Conservation (phyloP, 1,140 invertebrate species). For the Drepana arcuata region DNA sequence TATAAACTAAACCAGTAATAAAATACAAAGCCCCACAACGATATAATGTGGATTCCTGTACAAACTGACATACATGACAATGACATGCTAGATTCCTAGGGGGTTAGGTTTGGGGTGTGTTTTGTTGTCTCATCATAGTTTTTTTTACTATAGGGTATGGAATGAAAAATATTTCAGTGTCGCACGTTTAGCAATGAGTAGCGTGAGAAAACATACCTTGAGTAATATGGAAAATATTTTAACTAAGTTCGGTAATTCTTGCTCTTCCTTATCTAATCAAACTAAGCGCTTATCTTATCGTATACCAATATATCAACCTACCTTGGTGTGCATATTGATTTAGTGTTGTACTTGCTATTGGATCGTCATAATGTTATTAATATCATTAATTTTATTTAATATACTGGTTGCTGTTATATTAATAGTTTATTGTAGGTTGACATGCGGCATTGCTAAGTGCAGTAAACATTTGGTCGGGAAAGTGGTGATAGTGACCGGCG, state of each 20-base stretch:
- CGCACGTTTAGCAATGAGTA: too few species aligned
- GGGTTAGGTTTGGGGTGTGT: too few species aligned
- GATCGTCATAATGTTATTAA: not conserved
- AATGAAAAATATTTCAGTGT: too few species aligned
- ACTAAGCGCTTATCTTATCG: not conserved
- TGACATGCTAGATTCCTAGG: too few species aligned
- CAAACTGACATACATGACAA: too few species aligned
- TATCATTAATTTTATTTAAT: not conserved
- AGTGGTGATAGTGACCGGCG: slow-evolving; percentile 81
- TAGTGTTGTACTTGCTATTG: too few species aligned
- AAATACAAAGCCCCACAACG: too few species aligned
- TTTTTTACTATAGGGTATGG: too few species aligned
- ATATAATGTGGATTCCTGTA: too few species aligned
- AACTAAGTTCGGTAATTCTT: too few species aligned
- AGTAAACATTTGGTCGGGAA: slow-evolving; percentile 49
- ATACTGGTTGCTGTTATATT: not conserved
- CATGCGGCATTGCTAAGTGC: slow-evolving; percentile 12
- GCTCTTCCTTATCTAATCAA: not conserved
- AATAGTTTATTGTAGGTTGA: not conserved
- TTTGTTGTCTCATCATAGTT: too few species aligned
- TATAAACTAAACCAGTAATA: too few species aligned
- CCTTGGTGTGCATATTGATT: not conserved
- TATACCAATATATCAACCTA: not conserved
- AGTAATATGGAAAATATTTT: not conserved
- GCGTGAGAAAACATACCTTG: not conserved